Evolutionary conservation across 2,888 invertebrate genomes (phyloP), one percentile per base, ranked within the genome.

Genomic region (Archips crataeganus): DNA sequence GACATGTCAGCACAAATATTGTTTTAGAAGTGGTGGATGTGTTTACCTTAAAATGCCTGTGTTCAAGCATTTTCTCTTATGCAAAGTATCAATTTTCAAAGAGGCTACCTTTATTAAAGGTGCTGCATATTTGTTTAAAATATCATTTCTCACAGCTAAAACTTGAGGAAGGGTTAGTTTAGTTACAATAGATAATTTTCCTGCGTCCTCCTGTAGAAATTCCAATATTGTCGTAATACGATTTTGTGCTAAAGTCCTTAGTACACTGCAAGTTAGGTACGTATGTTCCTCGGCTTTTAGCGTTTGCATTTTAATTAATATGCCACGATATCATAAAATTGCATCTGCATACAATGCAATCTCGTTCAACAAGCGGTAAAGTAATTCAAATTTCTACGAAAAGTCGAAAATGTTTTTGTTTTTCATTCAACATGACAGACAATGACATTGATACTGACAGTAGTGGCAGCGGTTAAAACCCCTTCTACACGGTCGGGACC

Each of bases 161-260:
- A 90, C 78, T 84, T 96, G 94, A 81, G 95, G 90, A 77, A 95
- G 89, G 64, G 86, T 85, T 68, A 96, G 85, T 81, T 92, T 93
- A 9, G 95, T 93, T 66, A 95, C 79, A 15, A 82, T 83, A 51
- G 91, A 84, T 75, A 97, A 81, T 79, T 95, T 95, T 75, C 95
- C 95, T 15, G 91, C 85, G 80, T 96, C 95, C 80, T 95, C 94
- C 78, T 93, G 86, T 74, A 96, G 85, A 85, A 96, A 96, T 80
- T 96, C 95, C 49, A 94, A 81, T 57, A 95, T 85, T 10, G 95
- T 95, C 75, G 82, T 88, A 75, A 97, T 95, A 70, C 95, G 93
- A 81, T 95, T 95, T 71, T 89, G 89, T 61, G 88, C 80, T n/a
- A 96, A 89, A 75, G 81, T 81, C 77, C 91, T 87, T 42, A 96